Base-by-base conservation (phyloP, 2,797 vertebrate species). In the Erpetoichthys calabaricus region DNA sequence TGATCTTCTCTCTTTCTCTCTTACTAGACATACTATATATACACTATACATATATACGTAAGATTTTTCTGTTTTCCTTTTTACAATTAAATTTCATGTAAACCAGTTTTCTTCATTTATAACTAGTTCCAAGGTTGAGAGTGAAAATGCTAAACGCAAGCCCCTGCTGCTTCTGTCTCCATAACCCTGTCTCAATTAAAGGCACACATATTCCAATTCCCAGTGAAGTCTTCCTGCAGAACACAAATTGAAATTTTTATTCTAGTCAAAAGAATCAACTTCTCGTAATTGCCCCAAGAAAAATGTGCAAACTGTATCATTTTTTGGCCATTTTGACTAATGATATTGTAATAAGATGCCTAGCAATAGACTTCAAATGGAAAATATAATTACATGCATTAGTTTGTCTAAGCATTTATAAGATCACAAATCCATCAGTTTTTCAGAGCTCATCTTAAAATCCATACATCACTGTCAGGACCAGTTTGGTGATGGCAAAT, bases 311-410 rank as follows among this genome's bases (percentile, higher is more conserved):
- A 86, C 82, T 85, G 82, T 80, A 88, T 90, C 74, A 82, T 88
- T 84, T 76, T 64, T 71, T 77, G 78, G 83, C 83, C 82, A 89
- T 94, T 91, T 90, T 85, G 68, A 88, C 90, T 96, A 94, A 97
- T 95, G 89, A 95, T 93, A 94, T 94, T 94, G 92, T 97, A 94
- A 95, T 93, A 94, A 92, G 92, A 94, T 86, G 91, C 88, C 84
- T 80, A 80, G 84, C 91, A 86, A 90, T 89, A 88, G 85, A 92
- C 89, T 93, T 91, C 87, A 90, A 91, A 92, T 92, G 87, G 91
- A 92, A 94, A 96, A 96, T 91, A 88, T 96, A 94, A 97, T 97
- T 95, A 96, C 87, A 91, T 92, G 92, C 91, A 94, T 95, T 96
- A 92, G 91, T 95, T 96, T 94, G 91, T 94, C 88, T 90, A 89